Base-by-base conservation (phyloP, 2,888 invertebrate species). In the Synergus laeviventris region DNA sequence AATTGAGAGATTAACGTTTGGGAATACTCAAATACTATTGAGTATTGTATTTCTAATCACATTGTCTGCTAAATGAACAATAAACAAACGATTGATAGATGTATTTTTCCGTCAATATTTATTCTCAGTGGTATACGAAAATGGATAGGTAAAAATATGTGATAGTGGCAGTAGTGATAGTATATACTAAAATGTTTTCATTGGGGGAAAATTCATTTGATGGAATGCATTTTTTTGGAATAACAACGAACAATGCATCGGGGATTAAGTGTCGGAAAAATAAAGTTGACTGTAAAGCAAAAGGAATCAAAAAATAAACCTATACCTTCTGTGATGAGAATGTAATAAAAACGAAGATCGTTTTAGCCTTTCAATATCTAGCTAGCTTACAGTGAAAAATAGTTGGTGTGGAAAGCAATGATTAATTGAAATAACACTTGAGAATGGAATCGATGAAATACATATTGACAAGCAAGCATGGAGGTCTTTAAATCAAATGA, bases 101-200 rank as follows among this genome's bases (percentile, higher is more conserved):
- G 49, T 70, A n/a, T 70, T 70, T 70, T 70, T 31, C 21, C n/a
- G 24, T 49, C 11, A 70, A 70, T 70, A 70, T 70, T 70, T 36
- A 31, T 45, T 12, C 31, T 70, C 5, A 11, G 11, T 21, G 31
- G 24, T 31, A 70, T 16, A 2, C 42, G 70, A 70, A 70, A 70
- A 31, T 31, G 11, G 45, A 70, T 70, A 49, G 12, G 9, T 31
- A 9, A 49, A 42, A 49, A 49, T 70, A 45, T 38, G 16, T n/a
- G 36, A 61, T 42, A 14, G 42, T 31, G 7, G 7, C 7, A 31
- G 31, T 31, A 5, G 49, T n/a, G 49, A 49, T 49, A 49, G 9
- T 49, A 8, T 9, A 2, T 49, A n/a, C n/a, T n/a, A 49, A 49
- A 49, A 49, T 16, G 49, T 18, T 64, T 39, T 64, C 42, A 42